phyloP scores from a whole-genome alignment of 2,888 invertebrate species.

The Antheraea yamamai region DNA sequence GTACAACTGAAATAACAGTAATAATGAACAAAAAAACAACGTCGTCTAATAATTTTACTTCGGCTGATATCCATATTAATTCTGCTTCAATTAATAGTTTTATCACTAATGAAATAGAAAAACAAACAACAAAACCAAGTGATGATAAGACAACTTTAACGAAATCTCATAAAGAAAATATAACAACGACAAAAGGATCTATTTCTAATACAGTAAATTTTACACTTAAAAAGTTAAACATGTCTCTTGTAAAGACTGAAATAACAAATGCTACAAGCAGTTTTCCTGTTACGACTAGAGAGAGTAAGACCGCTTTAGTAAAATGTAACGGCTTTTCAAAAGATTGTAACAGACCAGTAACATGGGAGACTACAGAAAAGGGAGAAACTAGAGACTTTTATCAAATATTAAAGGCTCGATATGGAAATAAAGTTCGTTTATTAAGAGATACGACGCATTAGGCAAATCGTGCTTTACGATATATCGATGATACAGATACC shows the following conservation, averaged over 20 bases:
- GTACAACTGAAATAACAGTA: neutral
- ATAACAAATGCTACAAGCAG: conserved; percentile 8
- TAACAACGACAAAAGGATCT: neutral
- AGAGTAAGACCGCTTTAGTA: neutral
- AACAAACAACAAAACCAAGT: neutral
- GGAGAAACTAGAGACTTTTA: conserved; percentile 68
- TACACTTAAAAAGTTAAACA: conserved; percentile 18
- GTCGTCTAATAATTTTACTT: too few relatives aligned
- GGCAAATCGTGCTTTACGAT: conserved; percentile 30
- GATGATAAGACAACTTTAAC: conserved; percentile 2
- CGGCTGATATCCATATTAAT: neutral
- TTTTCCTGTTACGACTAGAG: neutral
- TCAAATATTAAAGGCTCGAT: conserved; percentile 57
- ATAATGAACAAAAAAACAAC: neutral
- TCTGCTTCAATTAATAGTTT: neutral
- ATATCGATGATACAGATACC: conserved; percentile 25
- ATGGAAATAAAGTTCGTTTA: conserved; percentile 48
- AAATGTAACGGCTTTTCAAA: conserved; percentile 39
- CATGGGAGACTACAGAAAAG: conserved; percentile 66
- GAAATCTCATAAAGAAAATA: neutral
- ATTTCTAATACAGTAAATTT: conserved; percentile 12
- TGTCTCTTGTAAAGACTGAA: conserved; percentile 12
- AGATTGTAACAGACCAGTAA: conserved; percentile 53
- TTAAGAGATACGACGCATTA: conserved; percentile 58
- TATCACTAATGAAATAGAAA: neutral